These are phyloP conservation scores for Suncus etruscus DNA, from an alignment of 2,113 vertebrate genomes.

Conservation along the genomic window DNA sequence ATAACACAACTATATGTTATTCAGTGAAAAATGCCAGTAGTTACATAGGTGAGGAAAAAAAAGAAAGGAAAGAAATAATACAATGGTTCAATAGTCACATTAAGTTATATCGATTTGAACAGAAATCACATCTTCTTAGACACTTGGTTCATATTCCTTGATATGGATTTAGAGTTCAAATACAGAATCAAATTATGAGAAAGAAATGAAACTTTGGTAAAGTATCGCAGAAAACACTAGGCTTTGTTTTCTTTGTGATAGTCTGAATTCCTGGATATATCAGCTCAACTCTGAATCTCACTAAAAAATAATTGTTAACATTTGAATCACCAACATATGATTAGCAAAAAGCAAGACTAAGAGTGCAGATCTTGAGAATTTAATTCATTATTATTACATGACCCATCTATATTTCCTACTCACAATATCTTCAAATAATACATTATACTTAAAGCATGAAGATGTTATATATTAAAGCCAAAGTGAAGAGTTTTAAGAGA, in stretches of 20 bases:
- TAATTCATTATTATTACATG: not conserved
- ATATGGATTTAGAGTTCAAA: not conserved
- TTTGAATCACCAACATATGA: conserved; percentile 19
- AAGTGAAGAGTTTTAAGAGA: conserved; percentile 19
- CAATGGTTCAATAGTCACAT: not conserved
- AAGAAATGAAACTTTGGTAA: not conserved
- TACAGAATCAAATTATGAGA: not conserved
- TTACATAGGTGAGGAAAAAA: not conserved
- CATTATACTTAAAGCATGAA: conserved; percentile 15
- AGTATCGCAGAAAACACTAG: not conserved
- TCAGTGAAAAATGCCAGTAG: not conserved
- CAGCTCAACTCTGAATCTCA: not conserved
- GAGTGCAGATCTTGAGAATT: not conserved
- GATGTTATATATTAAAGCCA: conserved; percentile 13
- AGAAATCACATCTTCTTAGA: not conserved
- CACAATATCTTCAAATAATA: not conserved
- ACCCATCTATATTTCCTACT: not conserved
- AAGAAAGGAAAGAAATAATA: not conserved
- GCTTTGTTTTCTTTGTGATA: not conserved
- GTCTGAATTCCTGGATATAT: not conserved
- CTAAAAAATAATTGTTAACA: not conserved
- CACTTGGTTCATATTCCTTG: not conserved
- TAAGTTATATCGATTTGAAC: not conserved
- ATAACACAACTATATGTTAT: not conserved
- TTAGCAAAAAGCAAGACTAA: conserved; percentile 2